Percentiles rank a stretch among this genome's conserved stretches.
Evolutionary conservation across 2,113 vertebrate genomes (phyloP).

Genomic region (Calidris pugnax): DNA sequence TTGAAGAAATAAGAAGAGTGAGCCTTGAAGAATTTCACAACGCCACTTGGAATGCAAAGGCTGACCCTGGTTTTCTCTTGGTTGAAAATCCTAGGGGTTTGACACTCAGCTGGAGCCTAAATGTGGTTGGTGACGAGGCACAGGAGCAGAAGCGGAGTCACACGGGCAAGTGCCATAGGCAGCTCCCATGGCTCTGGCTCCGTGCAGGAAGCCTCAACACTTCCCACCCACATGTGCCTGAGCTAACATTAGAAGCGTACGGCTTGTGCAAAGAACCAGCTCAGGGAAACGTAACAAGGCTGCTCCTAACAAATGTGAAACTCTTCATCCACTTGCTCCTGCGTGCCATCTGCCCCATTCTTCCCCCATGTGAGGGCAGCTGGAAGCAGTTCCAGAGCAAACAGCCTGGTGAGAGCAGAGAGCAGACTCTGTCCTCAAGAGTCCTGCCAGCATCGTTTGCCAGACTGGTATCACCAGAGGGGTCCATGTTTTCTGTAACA

Average conservation of each 20-base stretch:
- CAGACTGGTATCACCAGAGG: background rate
- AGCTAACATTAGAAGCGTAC: constrained; percentile 59
- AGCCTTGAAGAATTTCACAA: background rate
- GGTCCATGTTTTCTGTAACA: background rate
- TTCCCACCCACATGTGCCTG: constrained; percentile 20
- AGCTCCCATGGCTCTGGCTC: background rate
- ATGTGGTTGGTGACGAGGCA: background rate
- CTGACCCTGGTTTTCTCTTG: background rate
- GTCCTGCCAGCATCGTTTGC: background rate
- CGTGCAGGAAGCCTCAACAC: background rate
- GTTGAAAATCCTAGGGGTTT: background rate
- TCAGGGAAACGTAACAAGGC: background rate
- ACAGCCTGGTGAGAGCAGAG: background rate
- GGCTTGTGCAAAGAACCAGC: background rate
- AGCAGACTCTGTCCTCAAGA: background rate
- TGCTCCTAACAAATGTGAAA: background rate
- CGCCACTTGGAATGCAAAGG: background rate
- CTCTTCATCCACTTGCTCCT: background rate
- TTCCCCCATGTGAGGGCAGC: background rate
- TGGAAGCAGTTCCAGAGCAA: background rate
- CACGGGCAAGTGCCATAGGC: background rate
- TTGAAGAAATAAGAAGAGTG: background rate
- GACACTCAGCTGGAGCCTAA: background rate
- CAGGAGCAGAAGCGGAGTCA: background rate
- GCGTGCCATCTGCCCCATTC: background rate